A percentile compares a stretch with the other conserved stretches of the same genome.
phyloP scores from a whole-genome alignment of 2,888 invertebrate genomes.

The Andrena bicolor region DNA sequence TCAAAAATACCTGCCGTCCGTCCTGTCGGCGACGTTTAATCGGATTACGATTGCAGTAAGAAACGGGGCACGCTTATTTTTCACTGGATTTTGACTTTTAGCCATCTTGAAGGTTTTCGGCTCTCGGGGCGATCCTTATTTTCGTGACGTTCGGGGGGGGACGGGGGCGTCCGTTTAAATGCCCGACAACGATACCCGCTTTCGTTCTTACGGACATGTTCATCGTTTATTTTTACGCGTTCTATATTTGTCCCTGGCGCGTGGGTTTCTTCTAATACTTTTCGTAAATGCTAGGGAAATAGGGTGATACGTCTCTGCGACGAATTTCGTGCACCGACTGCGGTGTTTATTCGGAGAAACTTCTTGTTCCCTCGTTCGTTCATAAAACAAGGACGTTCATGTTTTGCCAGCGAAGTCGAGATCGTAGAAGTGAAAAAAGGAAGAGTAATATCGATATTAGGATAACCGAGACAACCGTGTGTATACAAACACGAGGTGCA shows the following conservation, averaged over 20 bases:
- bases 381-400: neutral
- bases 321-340: neutral
- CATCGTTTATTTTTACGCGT: constrained; percentile 47
- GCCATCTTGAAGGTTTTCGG: constrained; percentile 56
- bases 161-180: neutral
- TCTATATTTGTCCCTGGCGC: constrained; percentile 47
- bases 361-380: neutral
- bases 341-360: neutral
- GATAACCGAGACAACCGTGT: neutral
- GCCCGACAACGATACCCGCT: constrained; percentile 10
- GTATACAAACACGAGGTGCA: constrained; percentile 4
- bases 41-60: neutral
- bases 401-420: neutral
- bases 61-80: constrained; percentile 2
- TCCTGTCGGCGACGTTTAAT: neutral
- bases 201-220: constrained; percentile 12
- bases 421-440: neutral
- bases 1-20: too few relatives aligned
- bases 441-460: neutral
- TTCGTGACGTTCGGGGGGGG: neutral
- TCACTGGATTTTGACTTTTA: constrained; percentile 40
- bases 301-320: neutral
- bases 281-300: constrained; percentile 35
- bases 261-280: constrained; percentile 49
- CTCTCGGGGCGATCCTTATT: neutral